These are phyloP conservation scores for Axea sp. DNA, from an alignment of 2,888 invertebrate genomes.

Conservation along the genomic window DNA sequence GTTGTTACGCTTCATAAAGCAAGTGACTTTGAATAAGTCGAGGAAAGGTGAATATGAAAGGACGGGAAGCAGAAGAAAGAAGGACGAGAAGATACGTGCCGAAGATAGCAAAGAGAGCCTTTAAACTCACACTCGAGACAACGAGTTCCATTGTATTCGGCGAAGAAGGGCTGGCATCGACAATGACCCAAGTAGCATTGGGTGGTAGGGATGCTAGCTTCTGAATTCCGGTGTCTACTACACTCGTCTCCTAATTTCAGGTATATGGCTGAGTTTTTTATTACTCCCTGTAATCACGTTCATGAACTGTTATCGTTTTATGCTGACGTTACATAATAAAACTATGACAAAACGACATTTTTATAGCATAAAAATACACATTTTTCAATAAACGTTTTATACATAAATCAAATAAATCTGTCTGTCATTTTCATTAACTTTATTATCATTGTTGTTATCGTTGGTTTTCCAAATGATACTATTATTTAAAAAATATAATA, in stretches of 20 bases:
- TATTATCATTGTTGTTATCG: too few species aligned
- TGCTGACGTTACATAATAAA: too few species aligned
- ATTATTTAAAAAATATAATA: too few species aligned
- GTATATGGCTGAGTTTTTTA: slow-evolving; percentile 62
- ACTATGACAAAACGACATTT: too few species aligned
- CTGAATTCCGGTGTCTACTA: slow-evolving; percentile 84
- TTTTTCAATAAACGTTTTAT: too few species aligned
- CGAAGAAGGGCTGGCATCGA: slow-evolving; percentile 90
- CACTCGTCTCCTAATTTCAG: slow-evolving; percentile 83
- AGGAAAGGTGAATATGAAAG: slow-evolving; percentile 35
- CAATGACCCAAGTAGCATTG: slow-evolving; percentile 87
- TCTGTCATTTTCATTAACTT: too few species aligned
- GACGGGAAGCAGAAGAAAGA: slow-evolving; percentile 38
- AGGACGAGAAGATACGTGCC: slow-evolving; percentile 44
- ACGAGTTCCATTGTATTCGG: slow-evolving; percentile 87
- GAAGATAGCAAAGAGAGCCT: slow-evolving; percentile 48
- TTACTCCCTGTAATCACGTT: slow-evolving; percentile 62
- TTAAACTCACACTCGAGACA: slow-evolving; percentile 89
- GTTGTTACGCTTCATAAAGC: slow-evolving; percentile 39
- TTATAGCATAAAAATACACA: too few species aligned
- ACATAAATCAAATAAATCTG: too few species aligned
- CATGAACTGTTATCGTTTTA: background rate
- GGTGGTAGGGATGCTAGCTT: slow-evolving; percentile 82
- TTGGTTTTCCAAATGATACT: too few species aligned
- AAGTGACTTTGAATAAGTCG: slow-evolving; percentile 47